Conservation (phyloP, 2,888 invertebrate genomes). For the Adela reaumurella region DNA sequence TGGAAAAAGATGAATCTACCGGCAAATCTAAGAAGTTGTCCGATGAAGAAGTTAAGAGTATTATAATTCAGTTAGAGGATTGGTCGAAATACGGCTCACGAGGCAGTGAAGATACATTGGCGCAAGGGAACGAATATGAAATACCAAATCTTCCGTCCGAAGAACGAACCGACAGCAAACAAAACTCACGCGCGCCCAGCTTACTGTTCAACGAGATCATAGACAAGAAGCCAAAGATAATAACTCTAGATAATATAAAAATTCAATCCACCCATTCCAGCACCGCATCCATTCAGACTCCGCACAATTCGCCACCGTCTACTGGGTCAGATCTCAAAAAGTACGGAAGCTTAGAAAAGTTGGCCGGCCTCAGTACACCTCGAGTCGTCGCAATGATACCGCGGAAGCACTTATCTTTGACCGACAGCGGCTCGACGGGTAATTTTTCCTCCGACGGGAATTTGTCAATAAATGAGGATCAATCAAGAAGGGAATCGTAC, state of each 20-base stretch:
- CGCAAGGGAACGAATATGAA: conserved; percentile 45
- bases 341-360: conserved; percentile 32
- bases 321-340: conserved; percentile 24
- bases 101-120: conserved; percentile 43
- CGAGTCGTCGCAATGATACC: conserved; percentile 19
- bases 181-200: conserved; percentile 17
- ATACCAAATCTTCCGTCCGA: conserved; percentile 42
- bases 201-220: conserved; percentile 50
- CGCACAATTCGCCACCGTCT: background rate
- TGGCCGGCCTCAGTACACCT: conserved; percentile 17
- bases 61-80: conserved; percentile 43
- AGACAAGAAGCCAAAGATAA: conserved; percentile 43
- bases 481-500: conserved; percentile 16
- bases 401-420: conserved; percentile 14
- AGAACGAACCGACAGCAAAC: conserved; percentile 26
- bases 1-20: conserved; percentile 30
- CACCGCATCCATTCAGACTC: conserved; percentile 20
- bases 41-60: conserved; percentile 45
- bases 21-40: conserved; percentile 32
- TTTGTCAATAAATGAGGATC: too few relatives aligned
- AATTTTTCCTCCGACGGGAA: too few relatives aligned
- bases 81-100: conserved; percentile 49
- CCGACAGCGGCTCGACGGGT: too few relatives aligned
- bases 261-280: conserved; percentile 31
- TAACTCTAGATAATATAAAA: conserved; percentile 41